These are phyloP conservation scores for Austrolebias charrua DNA, from an alignment of 2,797 vertebrate genomes.

Conservation along the genomic window DNA sequence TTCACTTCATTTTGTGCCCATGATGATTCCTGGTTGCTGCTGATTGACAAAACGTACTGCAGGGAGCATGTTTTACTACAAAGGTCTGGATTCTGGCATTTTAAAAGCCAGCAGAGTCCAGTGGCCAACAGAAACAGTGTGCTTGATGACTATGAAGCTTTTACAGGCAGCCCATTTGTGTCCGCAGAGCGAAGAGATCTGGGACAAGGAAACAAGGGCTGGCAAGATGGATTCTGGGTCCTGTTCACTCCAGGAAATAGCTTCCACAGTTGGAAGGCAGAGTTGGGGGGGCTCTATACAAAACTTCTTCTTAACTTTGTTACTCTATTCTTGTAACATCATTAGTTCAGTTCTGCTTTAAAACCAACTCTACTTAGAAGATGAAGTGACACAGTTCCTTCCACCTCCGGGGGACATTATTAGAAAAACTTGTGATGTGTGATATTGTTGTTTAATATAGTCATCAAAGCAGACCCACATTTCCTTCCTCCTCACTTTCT, in stretches of 20 bases:
- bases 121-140: conserved; percentile 73
- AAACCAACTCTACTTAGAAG: too few species aligned
- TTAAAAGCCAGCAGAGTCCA: conserved; percentile 35
- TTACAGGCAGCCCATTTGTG: conserved; percentile 66
- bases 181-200: conserved; percentile 50
- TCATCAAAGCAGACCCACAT: too few species aligned
- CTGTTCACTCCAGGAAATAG: conserved; percentile 65
- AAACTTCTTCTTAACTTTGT: conserved; percentile 37
- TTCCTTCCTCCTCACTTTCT: too few species aligned
- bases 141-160: conserved; percentile 53
- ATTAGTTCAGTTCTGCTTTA: too few species aligned
- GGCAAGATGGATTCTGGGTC: conserved; percentile 57
- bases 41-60: conserved; percentile 53
- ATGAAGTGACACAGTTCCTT: too few species aligned
- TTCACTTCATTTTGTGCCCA: conserved; percentile 32
- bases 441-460: too few species aligned
- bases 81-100: conserved; percentile 57
- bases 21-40: conserved; percentile 37
- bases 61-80: conserved; percentile 67
- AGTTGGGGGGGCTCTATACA: conserved; percentile 47
- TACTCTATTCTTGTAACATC: neutral
- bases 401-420: too few species aligned
- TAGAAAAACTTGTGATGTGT: too few species aligned
- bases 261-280: conserved; percentile 36
- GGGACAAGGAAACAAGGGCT: conserved; percentile 70